These are phyloP conservation scores for Psittacula echo DNA, from an alignment of 2,797 vertebrate genomes.

Conservation along the genomic window DNA sequence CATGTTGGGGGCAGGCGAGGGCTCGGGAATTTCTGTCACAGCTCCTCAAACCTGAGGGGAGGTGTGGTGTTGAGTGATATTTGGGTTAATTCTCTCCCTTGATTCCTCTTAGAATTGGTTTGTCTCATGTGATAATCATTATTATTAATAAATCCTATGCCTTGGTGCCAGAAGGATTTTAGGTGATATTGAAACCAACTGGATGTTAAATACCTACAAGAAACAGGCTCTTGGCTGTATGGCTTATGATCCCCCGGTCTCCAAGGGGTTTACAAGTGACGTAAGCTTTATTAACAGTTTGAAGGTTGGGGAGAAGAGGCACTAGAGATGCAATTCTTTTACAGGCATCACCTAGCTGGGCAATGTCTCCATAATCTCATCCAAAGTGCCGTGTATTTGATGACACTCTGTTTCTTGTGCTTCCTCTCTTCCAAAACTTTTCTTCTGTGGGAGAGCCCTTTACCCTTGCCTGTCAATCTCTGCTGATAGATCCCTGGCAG, in stretches of 20 bases:
- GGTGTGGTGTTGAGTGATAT: background rate
- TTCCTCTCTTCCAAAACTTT: background rate
- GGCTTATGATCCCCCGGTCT: background rate
- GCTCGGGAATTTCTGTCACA: background rate
- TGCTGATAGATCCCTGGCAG: background rate
- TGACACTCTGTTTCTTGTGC: background rate
- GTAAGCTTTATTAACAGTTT: background rate
- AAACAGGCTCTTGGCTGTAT: background rate
- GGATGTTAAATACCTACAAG: background rate
- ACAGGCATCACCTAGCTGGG: background rate
- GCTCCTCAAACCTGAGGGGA: background rate
- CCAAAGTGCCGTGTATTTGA: background rate
- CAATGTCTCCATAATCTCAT: background rate
- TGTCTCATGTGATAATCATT: background rate
- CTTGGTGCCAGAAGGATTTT: background rate
- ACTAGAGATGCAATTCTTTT: background rate
- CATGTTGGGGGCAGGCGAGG: accelerated
- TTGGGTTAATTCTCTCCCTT: background rate
- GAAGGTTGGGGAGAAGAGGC: background rate
- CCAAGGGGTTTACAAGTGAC: background rate
- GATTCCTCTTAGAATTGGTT: background rate
- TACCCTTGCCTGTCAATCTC: background rate
- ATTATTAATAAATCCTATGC: background rate
- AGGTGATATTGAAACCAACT: conserved; percentile 8
- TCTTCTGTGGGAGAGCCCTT: background rate